Percentiles rank a stretch among this genome's conserved stretches.
phyloP scores from a whole-genome alignment of 2,797 vertebrate species.

The Merluccius polli region DNA sequence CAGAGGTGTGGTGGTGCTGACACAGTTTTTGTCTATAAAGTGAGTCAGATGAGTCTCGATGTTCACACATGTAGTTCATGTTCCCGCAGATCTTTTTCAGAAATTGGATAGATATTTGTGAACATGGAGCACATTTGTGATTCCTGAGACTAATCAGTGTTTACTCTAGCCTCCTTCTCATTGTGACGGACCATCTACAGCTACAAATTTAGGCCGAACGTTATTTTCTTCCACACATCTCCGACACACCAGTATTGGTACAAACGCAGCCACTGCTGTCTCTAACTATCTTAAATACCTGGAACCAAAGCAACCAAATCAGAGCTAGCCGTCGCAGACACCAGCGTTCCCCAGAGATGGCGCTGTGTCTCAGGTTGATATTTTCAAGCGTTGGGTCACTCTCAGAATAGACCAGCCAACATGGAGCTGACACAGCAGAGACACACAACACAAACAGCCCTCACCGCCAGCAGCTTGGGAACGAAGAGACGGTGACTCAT shows the following conservation, averaged over 20 bases:
- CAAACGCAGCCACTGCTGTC: neutral
- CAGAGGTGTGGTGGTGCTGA: neutral
- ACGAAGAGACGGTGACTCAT: constrained; percentile 99
- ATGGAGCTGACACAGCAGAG: neutral
- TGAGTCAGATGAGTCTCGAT: too few species aligned
- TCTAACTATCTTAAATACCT: neutral
- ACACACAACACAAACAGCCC: constrained; percentile 3
- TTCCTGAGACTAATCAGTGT: neutral
- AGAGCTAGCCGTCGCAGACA: neutral
- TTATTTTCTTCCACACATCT: neutral
- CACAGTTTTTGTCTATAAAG: neutral
- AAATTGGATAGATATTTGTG: too few species aligned
- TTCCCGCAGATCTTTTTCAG: too few species aligned
- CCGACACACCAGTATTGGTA: neutral
- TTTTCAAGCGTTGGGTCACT: neutral
- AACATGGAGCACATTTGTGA: too few species aligned
- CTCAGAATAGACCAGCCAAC: neutral
- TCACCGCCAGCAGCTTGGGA: constrained; percentile 96
- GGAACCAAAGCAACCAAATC: neutral
- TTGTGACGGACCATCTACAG: neutral
- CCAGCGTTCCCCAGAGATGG: neutral
- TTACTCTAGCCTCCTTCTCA: neutral
- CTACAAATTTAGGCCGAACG: neutral
- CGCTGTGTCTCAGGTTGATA: neutral
- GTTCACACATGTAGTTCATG: too few species aligned